Conservation (phyloP, 2,113 vertebrate genomes). For the Gasterosteus nipponicus region DNA sequence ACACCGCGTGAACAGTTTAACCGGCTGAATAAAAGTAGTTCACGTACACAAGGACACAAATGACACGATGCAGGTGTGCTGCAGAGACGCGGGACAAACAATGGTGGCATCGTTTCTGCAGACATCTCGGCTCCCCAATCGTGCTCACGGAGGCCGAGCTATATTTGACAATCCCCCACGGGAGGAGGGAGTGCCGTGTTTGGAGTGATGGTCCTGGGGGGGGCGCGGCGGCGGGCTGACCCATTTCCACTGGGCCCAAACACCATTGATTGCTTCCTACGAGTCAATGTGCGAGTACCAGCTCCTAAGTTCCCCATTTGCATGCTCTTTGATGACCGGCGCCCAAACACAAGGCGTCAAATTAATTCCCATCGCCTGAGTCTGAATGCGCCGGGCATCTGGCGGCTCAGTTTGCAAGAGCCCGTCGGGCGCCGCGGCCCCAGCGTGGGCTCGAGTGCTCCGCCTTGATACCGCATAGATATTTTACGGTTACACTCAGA, state of each 20-base stretch:
- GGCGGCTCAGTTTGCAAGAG: slow-evolving; percentile 60
- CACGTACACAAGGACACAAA: slow-evolving; percentile 33
- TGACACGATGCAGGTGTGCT: slow-evolving; percentile 54
- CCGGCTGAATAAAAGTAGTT: slow-evolving; percentile 20
- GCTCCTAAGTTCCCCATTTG: slow-evolving; percentile 49
- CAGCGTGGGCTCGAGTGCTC: slow-evolving; percentile 50
- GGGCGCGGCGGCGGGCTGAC: slow-evolving; percentile 55
- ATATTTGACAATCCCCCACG: slow-evolving; percentile 66
- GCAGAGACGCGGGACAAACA: slow-evolving; percentile 50
- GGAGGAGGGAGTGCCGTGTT: slow-evolving; percentile 45
- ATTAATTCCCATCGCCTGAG: slow-evolving; percentile 51
- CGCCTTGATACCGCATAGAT: slow-evolving; percentile 5
- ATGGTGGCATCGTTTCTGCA: slow-evolving; percentile 51
- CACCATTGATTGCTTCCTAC: slow-evolving; percentile 49
- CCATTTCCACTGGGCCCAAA: slow-evolving; percentile 67
- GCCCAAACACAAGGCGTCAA: slow-evolving; percentile 34
- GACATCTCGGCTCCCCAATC: slow-evolving; percentile 55
- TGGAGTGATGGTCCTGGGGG: slow-evolving; percentile 52
- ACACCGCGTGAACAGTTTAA: not conserved
- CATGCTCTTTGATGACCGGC: slow-evolving; percentile 36
- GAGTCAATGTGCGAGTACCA: slow-evolving; percentile 41
- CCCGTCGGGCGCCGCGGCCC: slow-evolving; percentile 40
- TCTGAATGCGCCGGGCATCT: slow-evolving; percentile 56
- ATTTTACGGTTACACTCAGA: not conserved
- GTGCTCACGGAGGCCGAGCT: slow-evolving; percentile 55